Evolutionary conservation across 2,888 invertebrate species (phyloP).

Genomic region (Morinoia aosen): DNA sequence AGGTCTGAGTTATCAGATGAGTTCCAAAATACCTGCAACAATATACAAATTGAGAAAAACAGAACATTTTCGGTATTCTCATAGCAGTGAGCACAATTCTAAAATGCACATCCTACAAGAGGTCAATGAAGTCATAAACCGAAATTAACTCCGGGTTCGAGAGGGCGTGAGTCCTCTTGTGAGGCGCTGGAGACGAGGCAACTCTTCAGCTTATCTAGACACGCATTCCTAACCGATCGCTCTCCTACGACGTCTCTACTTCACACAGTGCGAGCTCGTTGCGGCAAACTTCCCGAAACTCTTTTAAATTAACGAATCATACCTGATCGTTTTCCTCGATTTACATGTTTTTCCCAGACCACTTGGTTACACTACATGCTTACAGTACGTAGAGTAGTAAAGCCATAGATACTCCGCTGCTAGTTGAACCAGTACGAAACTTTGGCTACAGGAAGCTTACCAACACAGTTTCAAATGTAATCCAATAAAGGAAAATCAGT

Average conservation of each 20-base stretch:
- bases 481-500: background rate
- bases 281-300: no score
- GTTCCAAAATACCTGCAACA: background rate
- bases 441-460: background rate
- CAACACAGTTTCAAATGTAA: background rate
- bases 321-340: background rate
- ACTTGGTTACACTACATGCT: no score
- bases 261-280: background rate
- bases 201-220: background rate
- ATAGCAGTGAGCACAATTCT: background rate
- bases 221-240: background rate
- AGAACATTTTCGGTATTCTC: background rate
- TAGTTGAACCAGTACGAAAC: background rate
- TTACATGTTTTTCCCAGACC: background rate
- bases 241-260: no score
- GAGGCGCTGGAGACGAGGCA: background rate
- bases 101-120: background rate
- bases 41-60: background rate
- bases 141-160: constrained; percentile 31
- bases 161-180: constrained; percentile 45
- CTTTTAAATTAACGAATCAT: no score
- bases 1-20: background rate
- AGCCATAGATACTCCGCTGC: background rate
- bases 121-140: background rate
- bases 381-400: no score